A percentile compares a stretch with the other conserved stretches of the same genome.
Conservation (phyloP, 2,113 vertebrate species). For the Apus apus region DNA sequence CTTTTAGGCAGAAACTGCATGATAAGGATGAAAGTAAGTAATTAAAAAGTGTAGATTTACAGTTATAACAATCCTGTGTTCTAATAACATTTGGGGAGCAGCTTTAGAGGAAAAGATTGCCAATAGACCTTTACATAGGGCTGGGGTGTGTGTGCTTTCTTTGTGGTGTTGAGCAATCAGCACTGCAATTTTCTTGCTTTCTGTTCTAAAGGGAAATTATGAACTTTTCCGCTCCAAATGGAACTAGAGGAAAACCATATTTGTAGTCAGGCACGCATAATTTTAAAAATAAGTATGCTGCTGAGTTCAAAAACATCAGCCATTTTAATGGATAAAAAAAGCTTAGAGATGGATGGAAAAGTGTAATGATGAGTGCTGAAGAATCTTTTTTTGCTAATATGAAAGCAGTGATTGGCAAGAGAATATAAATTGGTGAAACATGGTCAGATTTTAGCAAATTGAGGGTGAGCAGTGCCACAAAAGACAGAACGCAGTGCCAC, state of each 20-base stretch:
- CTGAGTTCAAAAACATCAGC: not conserved
- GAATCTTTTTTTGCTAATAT: not conserved
- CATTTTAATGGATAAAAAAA: not conserved
- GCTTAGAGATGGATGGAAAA: not conserved
- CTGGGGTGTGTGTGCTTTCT: not conserved
- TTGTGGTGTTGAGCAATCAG: not conserved
- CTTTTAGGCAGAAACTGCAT: not conserved
- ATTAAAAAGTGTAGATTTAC: not conserved
- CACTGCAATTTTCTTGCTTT: not conserved
- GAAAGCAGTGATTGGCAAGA: not conserved
- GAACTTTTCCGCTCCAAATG: not conserved
- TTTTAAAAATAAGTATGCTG: not conserved
- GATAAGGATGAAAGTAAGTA: not conserved
- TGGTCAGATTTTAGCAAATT: not conserved
- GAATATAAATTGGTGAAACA: not conserved
- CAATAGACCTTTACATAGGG: not conserved
- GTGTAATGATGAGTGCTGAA: not conserved
- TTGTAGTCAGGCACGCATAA: not conserved
- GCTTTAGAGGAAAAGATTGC: not conserved
- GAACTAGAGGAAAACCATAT: not conserved
- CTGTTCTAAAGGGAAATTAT: not conserved
- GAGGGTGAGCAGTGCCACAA: not conserved
- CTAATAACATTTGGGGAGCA: not conserved
- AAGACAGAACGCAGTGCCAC: slow-evolving; percentile 46
- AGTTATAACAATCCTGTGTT: not conserved